Evolutionary conservation across 2,888 invertebrate species (phyloP).

Genomic region (Harpalus rubripes): DNA sequence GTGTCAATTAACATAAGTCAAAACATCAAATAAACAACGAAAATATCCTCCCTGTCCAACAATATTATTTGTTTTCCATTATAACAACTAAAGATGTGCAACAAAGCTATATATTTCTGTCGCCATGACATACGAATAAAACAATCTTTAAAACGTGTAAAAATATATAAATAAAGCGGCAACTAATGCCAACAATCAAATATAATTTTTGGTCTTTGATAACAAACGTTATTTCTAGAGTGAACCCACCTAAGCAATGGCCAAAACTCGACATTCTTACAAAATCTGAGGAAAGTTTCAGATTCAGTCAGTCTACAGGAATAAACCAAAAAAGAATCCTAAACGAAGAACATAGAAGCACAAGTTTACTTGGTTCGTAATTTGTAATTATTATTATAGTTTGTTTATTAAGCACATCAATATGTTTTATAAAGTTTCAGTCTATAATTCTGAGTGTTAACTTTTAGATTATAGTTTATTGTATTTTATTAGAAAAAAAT

Average conservation of each 20-base stretch:
- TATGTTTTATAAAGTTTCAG: not conserved
- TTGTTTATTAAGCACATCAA: not conserved
- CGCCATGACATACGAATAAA: conserved; percentile 20
- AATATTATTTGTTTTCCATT: not conserved
- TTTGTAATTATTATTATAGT: conserved; percentile 1
- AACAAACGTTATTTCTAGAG: conserved; percentile 54
- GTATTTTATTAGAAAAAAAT: not conserved
- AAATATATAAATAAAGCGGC: conserved; percentile 47
- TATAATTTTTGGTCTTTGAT: conserved; percentile 56
- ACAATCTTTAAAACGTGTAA: conserved; percentile 44
- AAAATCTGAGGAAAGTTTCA: conserved; percentile 40
- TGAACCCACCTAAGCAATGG: conserved; percentile 56
- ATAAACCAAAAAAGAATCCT: not conserved
- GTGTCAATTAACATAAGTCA: conserved; percentile 13
- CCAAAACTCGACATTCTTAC: conserved; percentile 47
- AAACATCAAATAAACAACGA: conserved; percentile 33
- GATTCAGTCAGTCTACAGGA: conserved; percentile 16
- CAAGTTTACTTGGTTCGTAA: not conserved
- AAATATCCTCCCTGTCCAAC: conserved; percentile 17
- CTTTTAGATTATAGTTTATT: not conserved
- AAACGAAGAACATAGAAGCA: not conserved
- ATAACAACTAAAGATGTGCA: conserved; percentile 56
- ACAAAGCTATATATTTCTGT: conserved; percentile 26
- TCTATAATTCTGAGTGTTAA: not conserved
- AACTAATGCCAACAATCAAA: conserved; percentile 52